These are phyloP conservation scores for Trichopoda pennipes DNA, from an alignment of 2,888 invertebrate species.

Conservation along the genomic window DNA sequence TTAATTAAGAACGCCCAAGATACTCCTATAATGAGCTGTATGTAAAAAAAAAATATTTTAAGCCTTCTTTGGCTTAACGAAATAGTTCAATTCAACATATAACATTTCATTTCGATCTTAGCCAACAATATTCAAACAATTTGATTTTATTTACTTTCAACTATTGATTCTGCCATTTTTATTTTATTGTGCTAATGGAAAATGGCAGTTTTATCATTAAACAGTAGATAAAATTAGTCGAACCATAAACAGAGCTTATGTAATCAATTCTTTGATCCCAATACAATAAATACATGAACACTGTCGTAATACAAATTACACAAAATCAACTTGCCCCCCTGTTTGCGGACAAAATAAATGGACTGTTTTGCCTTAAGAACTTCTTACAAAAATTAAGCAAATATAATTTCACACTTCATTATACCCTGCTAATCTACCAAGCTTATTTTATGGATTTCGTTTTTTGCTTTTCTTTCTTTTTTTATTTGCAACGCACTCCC, in stretches of 20 bases:
- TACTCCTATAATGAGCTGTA: too few species aligned
- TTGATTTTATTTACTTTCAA: slow-evolving; percentile 41
- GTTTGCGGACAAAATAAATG: slow-evolving; percentile 20
- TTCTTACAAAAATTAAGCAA: slow-evolving; percentile 59
- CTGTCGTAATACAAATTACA: slow-evolving; percentile 43
- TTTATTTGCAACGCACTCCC: slow-evolving; percentile 35
- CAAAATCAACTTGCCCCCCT: slow-evolving; percentile 41
- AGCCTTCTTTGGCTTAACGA: too few species aligned
- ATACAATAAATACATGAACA: slow-evolving; percentile 57
- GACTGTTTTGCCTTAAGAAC: slow-evolving; percentile 33
- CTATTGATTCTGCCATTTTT: slow-evolving; percentile 46
- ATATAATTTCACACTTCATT: slow-evolving; percentile 69
- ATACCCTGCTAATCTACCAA: slow-evolving; percentile 64
- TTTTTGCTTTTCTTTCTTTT: neutral
- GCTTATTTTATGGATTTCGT: slow-evolving; percentile 15
- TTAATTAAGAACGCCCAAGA: too few species aligned
- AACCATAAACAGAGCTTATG: slow-evolving; percentile 64
- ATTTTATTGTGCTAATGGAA: slow-evolving; percentile 51
- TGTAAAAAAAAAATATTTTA: too few species aligned
- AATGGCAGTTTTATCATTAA: slow-evolving; percentile 59
- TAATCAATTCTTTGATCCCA: slow-evolving; percentile 64
- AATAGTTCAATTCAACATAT: too few species aligned
- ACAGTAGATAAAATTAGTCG: slow-evolving; percentile 62
- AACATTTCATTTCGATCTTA: too few species aligned
- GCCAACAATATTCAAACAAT: slow-evolving; percentile 21